Base-by-base conservation (phyloP, 2,797 vertebrate species). In the Amblyraja radiata region DNA sequence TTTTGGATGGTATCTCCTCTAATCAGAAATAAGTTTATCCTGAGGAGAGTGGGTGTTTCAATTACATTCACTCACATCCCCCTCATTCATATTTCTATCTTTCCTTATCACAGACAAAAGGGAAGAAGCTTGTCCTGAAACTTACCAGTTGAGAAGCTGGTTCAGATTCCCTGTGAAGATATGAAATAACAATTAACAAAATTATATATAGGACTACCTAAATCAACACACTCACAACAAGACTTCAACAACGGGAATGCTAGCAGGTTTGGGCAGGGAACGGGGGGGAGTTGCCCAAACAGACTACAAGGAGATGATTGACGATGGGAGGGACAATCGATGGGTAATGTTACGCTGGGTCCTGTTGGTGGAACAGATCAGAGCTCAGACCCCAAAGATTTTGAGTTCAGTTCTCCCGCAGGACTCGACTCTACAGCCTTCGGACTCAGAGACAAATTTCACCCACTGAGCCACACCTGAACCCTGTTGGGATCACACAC, bases 121-220 rank as follows among this genome's bases (percentile, higher is more conserved):
- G 46, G 46, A 54, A 54, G 46, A 0, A 25, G 1, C 28, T 71
- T 74, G 71, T 39, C 76, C 16, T 16, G 36, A 18, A 21, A 94
- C 97, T 96, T 95, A 97, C 97, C 97, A 97, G 95, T 97, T 95
- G 93, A 97, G 94, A 93, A 97, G 97, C 94, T 97, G 97, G 93
- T 97, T 97, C 91, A 97, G 95, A 94, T 97, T 96, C 93, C 97
- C 97, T 97, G 93, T 65, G 94, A 93, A 77, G 68, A 63, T 10
- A 92, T 91, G 23, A 28, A 76, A 18, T 4, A 39, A 93, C 14
- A 68, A 65, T 79, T 65, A 81, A 93, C 11, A 16, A n/a, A 36
- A 81, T 23, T 74, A 18, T 74, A 21, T 21, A 74, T 21, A 74
- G 74, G 18, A 6, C 21, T 6, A 25, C 23, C 71, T 21, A 74